Evolutionary conservation across 2,888 invertebrate genomes (phyloP), one percentile per base, ranked within the genome.

Genomic region (Mythimna pallens): DNA sequence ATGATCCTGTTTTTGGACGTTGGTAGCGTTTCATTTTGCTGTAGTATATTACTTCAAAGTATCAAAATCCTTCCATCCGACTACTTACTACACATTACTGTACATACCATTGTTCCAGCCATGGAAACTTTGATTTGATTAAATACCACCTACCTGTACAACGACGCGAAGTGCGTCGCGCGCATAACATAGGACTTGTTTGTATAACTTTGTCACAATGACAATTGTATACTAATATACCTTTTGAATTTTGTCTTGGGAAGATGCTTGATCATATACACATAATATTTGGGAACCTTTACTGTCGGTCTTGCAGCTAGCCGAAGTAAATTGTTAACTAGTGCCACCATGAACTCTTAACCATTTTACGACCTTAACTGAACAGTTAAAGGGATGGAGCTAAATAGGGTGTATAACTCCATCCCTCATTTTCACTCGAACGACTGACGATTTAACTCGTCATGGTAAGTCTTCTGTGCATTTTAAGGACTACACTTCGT

Each of bases 81-180:
- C 43, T 80, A 52, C 12, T 25, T 68, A 63, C 58, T 78, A 66
- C 57, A 70, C 47, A 22, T 36, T 63, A 64, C 55, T 75, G 67
- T 68, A 80, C 80, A 81, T 80, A 84, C 64, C 77, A 86, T 84
- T 84, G 84, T 84, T 84, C 72, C 8, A 58, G 50, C 70, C 72
- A 58, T 80, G 79, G 73, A 84, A 85, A 77, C 71, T 77, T 78
- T 64, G 62, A 86, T 79, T 78, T 64, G 62, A 86, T 78, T 75
- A 69, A 76, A 77, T 76, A 64, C 55, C 66, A 20, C 43, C 58
- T 63, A 61, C 61, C 12, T 17, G 50, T 34, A 65, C 71, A 62
- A 73, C 67, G 70, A 69, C 65, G 70, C 62, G n/a, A 52, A n/a
- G 64, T 64, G 55, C 58, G 47, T 61, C 69, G 43, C 20, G 54